These are phyloP conservation scores for Glossosoma conforme DNA, from an alignment of 1,140 invertebrate genomes.

Conservation along the genomic window DNA sequence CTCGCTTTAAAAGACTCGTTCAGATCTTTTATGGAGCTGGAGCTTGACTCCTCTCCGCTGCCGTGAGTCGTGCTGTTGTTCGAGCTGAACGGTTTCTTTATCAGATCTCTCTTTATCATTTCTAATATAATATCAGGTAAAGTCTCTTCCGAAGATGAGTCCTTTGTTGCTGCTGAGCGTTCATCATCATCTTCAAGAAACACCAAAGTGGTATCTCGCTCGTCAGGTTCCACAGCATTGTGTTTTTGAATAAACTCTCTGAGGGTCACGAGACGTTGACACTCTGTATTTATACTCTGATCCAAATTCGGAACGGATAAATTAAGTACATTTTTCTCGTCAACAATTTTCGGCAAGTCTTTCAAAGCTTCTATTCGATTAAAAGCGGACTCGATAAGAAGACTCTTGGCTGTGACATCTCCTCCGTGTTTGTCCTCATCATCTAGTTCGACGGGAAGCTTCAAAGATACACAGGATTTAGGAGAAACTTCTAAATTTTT, in stretches of 20 bases:
- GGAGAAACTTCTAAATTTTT: conserved; percentile 19
- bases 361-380: no score
- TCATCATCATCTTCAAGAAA: conserved; percentile 31
- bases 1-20: neutral
- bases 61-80: conserved; percentile 9
- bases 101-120: conserved; percentile 44
- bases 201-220: no score
- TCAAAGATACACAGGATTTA: no score
- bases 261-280: conserved; percentile 45
- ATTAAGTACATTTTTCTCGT: no score
- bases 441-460: no score
- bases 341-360: no score
- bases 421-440: no score
- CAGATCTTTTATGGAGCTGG: conserved; percentile 13
- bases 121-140: conserved; percentile 46
- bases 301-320: conserved; percentile 12
- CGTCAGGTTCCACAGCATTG: conserved; percentile 36
- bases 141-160: conserved; percentile 43
- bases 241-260: conserved; percentile 44
- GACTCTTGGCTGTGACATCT: no score
- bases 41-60: conserved; percentile 15
- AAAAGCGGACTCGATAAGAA: no score
- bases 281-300: conserved; percentile 10
- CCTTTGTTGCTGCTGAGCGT: no score
- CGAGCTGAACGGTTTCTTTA: conserved; percentile 42